Evolutionary conservation across 1,140 invertebrate genomes (phyloP), one percentile per base, ranked within the genome.

Genomic region (Halictus rubicundus): DNA sequence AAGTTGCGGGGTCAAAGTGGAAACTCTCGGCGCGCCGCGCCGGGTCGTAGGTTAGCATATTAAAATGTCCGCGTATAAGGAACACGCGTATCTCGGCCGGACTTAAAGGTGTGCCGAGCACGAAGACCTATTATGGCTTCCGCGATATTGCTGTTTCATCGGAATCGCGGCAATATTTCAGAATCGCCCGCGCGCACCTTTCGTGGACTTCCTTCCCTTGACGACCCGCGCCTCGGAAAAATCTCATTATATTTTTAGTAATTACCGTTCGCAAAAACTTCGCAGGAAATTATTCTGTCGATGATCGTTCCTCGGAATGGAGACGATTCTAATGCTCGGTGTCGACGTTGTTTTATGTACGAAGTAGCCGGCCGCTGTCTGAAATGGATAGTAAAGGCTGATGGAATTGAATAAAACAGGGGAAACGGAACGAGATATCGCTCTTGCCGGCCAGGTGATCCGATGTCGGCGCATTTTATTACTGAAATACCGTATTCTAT

Each of bases 111-210:
- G 90, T 91, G 88, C 88, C 89, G 85, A 89, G 87, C 89, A 88
- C 88, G 88, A 85, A 89, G 88, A 87, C 87, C 86, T 91, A 88
- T 90, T 92, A 92, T 89, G 92, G 92, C 91, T 92, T 92, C 92
- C 73, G 74, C 78, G 88, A 90, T 91, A 92, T 91, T 91, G 89
- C 89, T 90, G 88, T 89, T 91, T 91, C 89, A 91, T 92, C 88
- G 86, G 85, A 90, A 90, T 90, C 69, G 69, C 76, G 68, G 2
- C 76, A 78, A 78, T 78, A 78, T 78, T 78, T 78, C 54, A 54
- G 69, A 71, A 23, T 46, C 39, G 54, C 52, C 66, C 46, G 49
- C 49, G 14, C 16, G 49, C n/a, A 54, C 42, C 73, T 52, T 68
- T 60, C 65, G 54, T 42, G 68, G 76, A 63, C 59, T 78, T 71